These are phyloP conservation scores for Sorex araneus DNA, from an alignment of 2,113 vertebrate genomes.

Conservation along the genomic window DNA sequence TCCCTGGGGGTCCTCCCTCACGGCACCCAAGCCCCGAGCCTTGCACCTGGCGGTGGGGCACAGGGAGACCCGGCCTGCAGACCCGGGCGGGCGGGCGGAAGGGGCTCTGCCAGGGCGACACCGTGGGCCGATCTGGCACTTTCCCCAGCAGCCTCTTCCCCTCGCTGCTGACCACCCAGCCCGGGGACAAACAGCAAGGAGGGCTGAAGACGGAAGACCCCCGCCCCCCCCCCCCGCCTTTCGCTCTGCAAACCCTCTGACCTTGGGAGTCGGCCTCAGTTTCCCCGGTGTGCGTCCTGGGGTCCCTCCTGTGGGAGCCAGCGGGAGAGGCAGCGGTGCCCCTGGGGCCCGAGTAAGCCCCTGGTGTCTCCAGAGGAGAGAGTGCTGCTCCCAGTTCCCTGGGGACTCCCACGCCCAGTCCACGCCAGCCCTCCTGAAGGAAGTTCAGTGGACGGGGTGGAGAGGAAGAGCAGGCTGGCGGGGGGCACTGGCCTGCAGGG, in stretches of 20 bases:
- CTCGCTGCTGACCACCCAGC: not conserved
- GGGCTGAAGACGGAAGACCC: not conserved
- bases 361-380: not conserved
- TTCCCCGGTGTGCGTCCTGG: too few species aligned
- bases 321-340: too few species aligned
- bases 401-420: not conserved
- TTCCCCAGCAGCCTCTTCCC: not conserved
- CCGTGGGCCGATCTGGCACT: not conserved
- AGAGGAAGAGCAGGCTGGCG: too few species aligned
- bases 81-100: not conserved
- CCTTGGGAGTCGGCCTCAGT: too few species aligned
- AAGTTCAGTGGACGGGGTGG: rapidly evolving
- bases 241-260: too few species aligned
- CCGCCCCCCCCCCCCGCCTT: too few species aligned
- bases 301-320: rapidly evolving
- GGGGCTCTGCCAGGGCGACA: not conserved
- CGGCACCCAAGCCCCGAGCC: too few species aligned
- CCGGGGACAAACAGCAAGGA: not conserved
- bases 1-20: too few species aligned
- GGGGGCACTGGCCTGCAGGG: too few species aligned
- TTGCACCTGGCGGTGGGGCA: too few species aligned
- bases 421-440: not conserved
- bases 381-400: not conserved
- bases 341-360: too few species aligned
- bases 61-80: not conserved